Evolutionary conservation across 2,797 vertebrate genomes (phyloP).

Genomic region (Cetoscarus ocellatus): DNA sequence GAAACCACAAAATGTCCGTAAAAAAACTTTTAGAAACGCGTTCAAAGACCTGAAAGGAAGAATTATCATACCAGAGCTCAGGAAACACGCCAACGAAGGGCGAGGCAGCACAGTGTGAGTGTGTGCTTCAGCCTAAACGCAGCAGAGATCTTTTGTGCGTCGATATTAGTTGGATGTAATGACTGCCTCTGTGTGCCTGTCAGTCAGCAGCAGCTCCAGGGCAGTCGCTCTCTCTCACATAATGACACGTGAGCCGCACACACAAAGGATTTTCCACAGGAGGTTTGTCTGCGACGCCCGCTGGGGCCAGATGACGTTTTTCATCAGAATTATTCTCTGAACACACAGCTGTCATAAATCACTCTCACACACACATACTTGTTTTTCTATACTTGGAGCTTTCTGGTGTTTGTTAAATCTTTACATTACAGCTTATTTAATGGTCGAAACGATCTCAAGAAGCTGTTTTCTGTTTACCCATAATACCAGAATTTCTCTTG

Average conservation of each 20-base stretch:
- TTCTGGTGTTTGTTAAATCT: too few relatives aligned
- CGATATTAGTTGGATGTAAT: constrained; percentile 50
- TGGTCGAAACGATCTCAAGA: too few relatives aligned
- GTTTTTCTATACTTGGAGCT: neutral
- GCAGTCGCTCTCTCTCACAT: constrained; percentile 3
- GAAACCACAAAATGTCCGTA: constrained; percentile 25
- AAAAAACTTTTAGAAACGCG: constrained; percentile 42
- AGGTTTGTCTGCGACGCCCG: constrained; percentile 1
- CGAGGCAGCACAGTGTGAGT: constrained; percentile 26
- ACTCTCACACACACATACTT: neutral
- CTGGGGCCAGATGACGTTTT: constrained; percentile 16
- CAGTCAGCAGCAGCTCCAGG: constrained; percentile 43
- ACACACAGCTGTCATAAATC: constrained; percentile 12
- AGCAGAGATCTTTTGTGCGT: constrained; percentile 52
- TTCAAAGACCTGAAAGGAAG: constrained; percentile 49
- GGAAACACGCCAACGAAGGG: constrained; percentile 22
- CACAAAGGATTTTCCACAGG: constrained; percentile 19
- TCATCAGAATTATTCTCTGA: neutral
- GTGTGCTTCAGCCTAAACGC: constrained; percentile 39
- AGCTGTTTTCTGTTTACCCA: too few relatives aligned
- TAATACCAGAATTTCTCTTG: too few relatives aligned
- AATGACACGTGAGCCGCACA: constrained; percentile 18
- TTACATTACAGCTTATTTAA: too few relatives aligned
- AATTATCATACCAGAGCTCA: constrained; percentile 65
- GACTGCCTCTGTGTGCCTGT: constrained; percentile 40